These are phyloP conservation scores for Calliphora vicina DNA, from an alignment of 1,140 invertebrate genomes.

Conservation along the genomic window DNA sequence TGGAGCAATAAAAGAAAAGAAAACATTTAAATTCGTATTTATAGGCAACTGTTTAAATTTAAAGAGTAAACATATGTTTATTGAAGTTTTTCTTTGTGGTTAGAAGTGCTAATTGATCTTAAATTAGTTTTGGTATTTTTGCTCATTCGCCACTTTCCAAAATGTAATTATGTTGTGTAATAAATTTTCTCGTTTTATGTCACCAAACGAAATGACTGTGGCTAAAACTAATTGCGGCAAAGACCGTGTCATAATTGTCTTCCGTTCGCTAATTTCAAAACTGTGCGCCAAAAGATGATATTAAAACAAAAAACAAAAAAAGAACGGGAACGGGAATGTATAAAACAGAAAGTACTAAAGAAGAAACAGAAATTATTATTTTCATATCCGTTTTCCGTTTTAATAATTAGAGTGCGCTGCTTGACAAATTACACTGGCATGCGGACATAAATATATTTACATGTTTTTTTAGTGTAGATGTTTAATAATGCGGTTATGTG, in stretches of 20 bases:
- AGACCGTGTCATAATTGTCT: constrained; percentile 16
- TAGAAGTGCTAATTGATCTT: constrained; percentile 8
- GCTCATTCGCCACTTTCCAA: not conserved
- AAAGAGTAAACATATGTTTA: not conserved
- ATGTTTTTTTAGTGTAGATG: not conserved
- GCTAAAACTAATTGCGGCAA: not conserved
- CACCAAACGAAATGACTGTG: not conserved
- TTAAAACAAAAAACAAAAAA: not conserved
- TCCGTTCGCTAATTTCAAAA: constrained; percentile 29
- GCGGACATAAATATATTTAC: not conserved
- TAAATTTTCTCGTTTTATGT: not conserved
- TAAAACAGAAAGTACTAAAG: not conserved
- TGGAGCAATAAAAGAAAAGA: not conserved
- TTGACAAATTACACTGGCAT: not conserved
- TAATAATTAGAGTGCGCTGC: not conserved
- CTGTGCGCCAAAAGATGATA: constrained; percentile 2
- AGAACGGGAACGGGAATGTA: too few relatives aligned
- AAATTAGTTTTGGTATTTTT: not conserved
- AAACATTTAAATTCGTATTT: not conserved
- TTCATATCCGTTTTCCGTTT: constrained; percentile 32
- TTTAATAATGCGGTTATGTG: too few relatives aligned
- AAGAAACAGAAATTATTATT: constrained; percentile 15
- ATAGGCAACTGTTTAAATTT: not conserved
- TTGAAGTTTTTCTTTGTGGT: not conserved
- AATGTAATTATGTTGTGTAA: not conserved